Evolutionary conservation across 2,888 invertebrate genomes (phyloP).

Genomic region (Bibio marci): DNA sequence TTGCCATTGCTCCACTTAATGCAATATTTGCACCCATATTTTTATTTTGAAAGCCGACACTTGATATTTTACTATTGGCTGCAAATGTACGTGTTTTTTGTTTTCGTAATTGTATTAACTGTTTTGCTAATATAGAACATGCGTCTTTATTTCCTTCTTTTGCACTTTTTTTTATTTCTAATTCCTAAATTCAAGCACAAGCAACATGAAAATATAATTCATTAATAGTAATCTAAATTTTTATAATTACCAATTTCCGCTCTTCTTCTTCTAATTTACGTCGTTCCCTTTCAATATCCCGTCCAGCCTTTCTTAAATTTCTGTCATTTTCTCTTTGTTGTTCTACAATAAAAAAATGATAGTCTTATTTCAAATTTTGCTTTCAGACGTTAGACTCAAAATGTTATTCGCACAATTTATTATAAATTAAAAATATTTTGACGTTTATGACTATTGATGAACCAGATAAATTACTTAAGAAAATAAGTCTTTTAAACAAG

Average conservation of each 20-base stretch:
- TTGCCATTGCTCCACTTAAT: slow-evolving; percentile 72
- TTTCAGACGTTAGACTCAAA: too few species aligned
- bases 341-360: slow-evolving; percentile 36
- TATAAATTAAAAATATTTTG: too few species aligned
- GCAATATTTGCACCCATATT: slow-evolving; percentile 80
- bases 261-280: slow-evolving; percentile 71
- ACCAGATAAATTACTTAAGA: too few species aligned
- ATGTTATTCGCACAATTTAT: too few species aligned
- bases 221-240: neutral
- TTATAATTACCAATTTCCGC: slow-evolving; percentile 52
- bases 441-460: too few species aligned
- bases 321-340: slow-evolving; percentile 70
- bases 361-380: neutral
- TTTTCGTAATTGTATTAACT: slow-evolving; percentile 70
- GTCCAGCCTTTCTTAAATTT: slow-evolving; percentile 56
- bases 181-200: slow-evolving; percentile 40
- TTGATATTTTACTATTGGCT: slow-evolving; percentile 61
- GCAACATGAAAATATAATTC: slow-evolving; percentile 8
- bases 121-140: slow-evolving; percentile 70
- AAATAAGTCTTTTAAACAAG: too few species aligned
- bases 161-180: slow-evolving; percentile 78
- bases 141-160: slow-evolving; percentile 76
- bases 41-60: slow-evolving; percentile 73
- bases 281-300: slow-evolving; percentile 73
- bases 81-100: slow-evolving; percentile 70